phyloP scores from a whole-genome alignment of 2,113 vertebrate species.

The Hystrix cristata region DNA sequence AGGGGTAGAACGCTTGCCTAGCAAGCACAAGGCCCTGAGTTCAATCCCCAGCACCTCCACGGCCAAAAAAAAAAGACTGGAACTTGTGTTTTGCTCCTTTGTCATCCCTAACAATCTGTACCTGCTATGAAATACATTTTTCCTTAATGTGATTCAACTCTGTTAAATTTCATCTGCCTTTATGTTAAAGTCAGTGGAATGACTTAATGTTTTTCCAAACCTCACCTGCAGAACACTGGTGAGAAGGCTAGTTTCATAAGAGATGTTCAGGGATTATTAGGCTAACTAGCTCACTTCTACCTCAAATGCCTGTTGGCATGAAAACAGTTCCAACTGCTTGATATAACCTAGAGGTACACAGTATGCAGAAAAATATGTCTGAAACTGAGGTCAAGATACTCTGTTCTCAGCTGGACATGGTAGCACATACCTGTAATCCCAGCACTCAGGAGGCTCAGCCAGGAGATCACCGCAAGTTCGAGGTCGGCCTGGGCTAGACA shows the following conservation, averaged over 20 bases:
- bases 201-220: background rate
- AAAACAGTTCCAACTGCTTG: background rate
- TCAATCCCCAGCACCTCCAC: no score
- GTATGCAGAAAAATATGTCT: background rate
- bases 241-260: background rate
- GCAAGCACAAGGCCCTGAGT: no score
- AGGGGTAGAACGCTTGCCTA: no score
- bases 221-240: background rate
- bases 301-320: background rate
- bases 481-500: background rate
- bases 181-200: background rate
- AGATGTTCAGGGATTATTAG: background rate
- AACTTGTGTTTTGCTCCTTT: background rate
- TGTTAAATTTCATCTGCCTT: background rate
- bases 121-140: background rate
- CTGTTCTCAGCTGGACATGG: background rate
- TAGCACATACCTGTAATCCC: background rate
- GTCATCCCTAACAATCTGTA: background rate
- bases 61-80: background rate
- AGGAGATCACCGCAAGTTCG: background rate
- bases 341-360: background rate
- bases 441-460: background rate
- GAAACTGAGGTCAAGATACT: background rate
- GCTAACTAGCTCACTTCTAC: background rate
- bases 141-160: constrained; percentile 12